phyloP scores from a whole-genome alignment of 2,113 vertebrate species.

The Acrocephalus arundinaceus region DNA sequence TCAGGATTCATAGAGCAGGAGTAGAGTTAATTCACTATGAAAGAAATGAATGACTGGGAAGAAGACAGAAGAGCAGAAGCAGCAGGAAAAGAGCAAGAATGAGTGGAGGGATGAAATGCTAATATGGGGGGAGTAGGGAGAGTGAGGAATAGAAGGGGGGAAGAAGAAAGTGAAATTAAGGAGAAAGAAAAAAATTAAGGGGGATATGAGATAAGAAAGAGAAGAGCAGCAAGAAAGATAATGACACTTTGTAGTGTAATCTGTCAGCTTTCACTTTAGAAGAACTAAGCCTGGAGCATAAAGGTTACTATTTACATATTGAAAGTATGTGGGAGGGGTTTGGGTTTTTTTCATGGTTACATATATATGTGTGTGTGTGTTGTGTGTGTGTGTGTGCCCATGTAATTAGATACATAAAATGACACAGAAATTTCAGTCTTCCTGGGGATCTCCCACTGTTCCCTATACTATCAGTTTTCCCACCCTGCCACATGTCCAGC shows the following conservation, averaged over 20 bases:
- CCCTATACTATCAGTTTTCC: neutral
- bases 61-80: neutral
- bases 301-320: neutral
- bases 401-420: neutral
- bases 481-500: neutral
- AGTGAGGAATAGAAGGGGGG: neutral
- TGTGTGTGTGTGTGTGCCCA: neutral
- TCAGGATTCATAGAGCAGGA: constrained; percentile 19
- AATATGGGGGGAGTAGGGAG: neutral
- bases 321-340: neutral
- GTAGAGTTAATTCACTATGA: constrained; percentile 45
- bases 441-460: neutral
- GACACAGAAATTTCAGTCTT: neutral
- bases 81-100: neutral
- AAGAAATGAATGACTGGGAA: constrained; percentile 35
- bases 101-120: neutral
- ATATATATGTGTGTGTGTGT: neutral
- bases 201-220: neutral
- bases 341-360: neutral
- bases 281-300: neutral
- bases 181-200: neutral
- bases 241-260: neutral
- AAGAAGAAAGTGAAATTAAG: neutral
- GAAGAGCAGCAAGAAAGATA: neutral
- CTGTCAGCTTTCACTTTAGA: neutral